These are phyloP conservation scores for Apodemia zela DNA, from an alignment of 2,888 invertebrate species.

Conservation along the genomic window DNA sequence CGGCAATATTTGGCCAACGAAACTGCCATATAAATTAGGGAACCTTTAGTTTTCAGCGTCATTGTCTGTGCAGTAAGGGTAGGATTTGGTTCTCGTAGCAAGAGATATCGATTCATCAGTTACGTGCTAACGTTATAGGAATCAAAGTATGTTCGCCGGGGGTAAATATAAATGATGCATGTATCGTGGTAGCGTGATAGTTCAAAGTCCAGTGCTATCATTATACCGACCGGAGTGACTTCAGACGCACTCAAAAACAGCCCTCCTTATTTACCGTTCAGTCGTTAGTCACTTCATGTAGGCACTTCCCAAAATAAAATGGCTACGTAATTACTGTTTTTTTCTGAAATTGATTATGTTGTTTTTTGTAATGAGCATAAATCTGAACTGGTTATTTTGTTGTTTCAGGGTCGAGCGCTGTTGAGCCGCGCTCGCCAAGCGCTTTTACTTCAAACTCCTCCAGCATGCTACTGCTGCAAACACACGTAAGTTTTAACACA, in stretches of 20 bases:
- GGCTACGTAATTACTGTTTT: constrained; percentile 27
- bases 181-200: constrained; percentile 82
- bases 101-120: constrained; percentile 64
- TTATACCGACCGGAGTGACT: constrained; percentile 48
- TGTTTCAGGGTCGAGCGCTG: constrained; percentile 79
- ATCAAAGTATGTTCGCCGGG: constrained; percentile 78
- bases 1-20: constrained; percentile 69
- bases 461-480: constrained; percentile 97
- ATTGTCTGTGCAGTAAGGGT: constrained; percentile 54
- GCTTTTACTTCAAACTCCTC: constrained; percentile 81
- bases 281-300: constrained; percentile 22
- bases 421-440: constrained; percentile 80
- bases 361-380: not conserved
- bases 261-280: constrained; percentile 30
- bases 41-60: constrained; percentile 59
- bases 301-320: constrained; percentile 10
- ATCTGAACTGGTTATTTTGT: constrained; percentile 29
- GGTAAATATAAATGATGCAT: constrained; percentile 80
- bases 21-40: constrained; percentile 71
- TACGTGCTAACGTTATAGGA: constrained; percentile 66
- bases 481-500: constrained; percentile 85
- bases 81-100: constrained; percentile 47
- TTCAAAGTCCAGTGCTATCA: constrained; percentile 69
- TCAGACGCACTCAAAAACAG: constrained; percentile 50
- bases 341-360: constrained; percentile 15